Percentiles rank a stretch among this genome's conserved stretches.
Evolutionary conservation across 2,113 vertebrate genomes (phyloP).

Genomic region (Uria lomvia): DNA sequence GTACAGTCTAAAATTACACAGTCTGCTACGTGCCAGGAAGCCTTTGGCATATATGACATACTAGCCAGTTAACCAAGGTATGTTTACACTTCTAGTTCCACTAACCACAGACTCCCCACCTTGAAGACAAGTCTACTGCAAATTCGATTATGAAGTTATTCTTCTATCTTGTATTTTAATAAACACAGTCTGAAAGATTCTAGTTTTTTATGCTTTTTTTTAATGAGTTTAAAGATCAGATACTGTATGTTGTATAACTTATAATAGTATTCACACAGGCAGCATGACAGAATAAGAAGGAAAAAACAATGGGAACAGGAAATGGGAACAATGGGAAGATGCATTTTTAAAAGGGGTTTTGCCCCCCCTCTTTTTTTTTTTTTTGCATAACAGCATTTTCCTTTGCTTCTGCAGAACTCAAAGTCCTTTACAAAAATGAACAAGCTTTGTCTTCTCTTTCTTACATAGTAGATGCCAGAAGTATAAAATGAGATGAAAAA

Average conservation of each 20-base stretch:
- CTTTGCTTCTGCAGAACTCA: not conserved
- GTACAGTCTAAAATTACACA: conserved; percentile 20
- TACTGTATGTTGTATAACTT: not conserved
- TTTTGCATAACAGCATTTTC: not conserved
- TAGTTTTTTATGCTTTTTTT: not conserved
- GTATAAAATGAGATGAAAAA: not conserved
- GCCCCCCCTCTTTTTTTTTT: not conserved
- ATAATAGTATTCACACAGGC: not conserved
- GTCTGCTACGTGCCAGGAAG: not conserved
- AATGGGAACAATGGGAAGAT: not conserved
- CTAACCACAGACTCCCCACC: not conserved
- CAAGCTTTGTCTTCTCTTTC: not conserved
- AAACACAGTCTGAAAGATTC: not conserved
- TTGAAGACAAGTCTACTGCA: not conserved
- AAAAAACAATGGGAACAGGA: not conserved
- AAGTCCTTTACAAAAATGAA: not conserved
- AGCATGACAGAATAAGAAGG: not conserved
- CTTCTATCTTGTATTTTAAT: not conserved
- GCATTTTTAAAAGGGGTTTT: not conserved
- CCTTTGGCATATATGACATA: not conserved
- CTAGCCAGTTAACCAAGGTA: conserved; percentile 1
- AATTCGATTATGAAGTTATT: not conserved
- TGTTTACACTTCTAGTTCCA: conserved; percentile 23
- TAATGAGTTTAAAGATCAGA: not conserved
- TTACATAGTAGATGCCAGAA: not conserved